Evolutionary conservation across 92 coral and sea anemone species (phyloP), one percentile per base, ranked within the genome.

Genomic region (Hydrozoanthus gracilis): DNA sequence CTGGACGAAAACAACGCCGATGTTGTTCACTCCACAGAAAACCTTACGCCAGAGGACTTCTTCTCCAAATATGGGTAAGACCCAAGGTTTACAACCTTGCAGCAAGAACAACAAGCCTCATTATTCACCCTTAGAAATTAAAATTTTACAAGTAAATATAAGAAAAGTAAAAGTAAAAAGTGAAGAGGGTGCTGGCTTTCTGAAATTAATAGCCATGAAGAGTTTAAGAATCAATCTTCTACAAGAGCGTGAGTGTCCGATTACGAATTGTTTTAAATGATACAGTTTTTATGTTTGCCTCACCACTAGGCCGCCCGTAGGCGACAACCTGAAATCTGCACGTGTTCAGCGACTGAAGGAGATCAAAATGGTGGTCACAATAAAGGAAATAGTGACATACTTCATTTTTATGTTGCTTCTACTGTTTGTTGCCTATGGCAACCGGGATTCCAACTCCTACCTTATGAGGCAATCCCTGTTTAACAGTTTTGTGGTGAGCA

Each of bases 331-430:
- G 62, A 78, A 95, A 73, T 86, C 72, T 10, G 98, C 98, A 0
- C 94, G 98, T 15, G 60, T 51, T 74, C 78, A 91, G 44, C 88
- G 98, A 18, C 91, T 96, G 82, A 96, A 96, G 83, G 98, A 94
- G 82, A 91, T 96, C 55, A 89, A 86, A 52, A 96, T 94, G 98
- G 78, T 87, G 4, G 88, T 73, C 4, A 95, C 90, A 82, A 51
- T 96, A 66, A 92, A 92, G 82, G 98, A 96, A 71, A 91, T 96
- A 16, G 16, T 83, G 16, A 85, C 98, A 17, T 96, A 92, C 87
- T 94, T 96, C 65, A 3, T 94, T 27, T 96, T 96, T 85, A 70
- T 91, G 27, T 72, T 86, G n/a, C 76, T 94, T 8, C 92, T 96
- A 9, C 52, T 96, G 52, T 71, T 89, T 60, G 96, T 92, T 74